Percentiles rank a stretch among this genome's conserved stretches.
phyloP scores from a whole-genome alignment of 1,140 invertebrate genomes.

The Bombyx mandarina region DNA sequence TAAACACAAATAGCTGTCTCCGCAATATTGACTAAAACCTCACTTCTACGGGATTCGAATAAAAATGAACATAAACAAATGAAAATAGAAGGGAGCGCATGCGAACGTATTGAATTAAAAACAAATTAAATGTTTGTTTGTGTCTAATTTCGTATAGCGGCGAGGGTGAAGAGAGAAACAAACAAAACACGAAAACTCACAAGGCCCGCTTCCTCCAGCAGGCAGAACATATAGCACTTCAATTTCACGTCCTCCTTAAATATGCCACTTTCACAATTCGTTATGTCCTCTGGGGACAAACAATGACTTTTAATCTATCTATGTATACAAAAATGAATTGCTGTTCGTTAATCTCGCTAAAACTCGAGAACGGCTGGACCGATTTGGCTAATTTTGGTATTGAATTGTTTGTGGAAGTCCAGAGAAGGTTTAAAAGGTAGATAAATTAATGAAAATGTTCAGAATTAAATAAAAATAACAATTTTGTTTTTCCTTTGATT shows the following conservation, averaged over 20 bases:
- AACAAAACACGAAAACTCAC: slow-evolving; percentile 52
- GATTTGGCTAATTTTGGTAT: too few relatives aligned
- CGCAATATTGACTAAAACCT: too few relatives aligned
- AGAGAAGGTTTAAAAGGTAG: too few relatives aligned
- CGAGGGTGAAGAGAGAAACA: slow-evolving; percentile 26
- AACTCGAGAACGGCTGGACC: too few relatives aligned
- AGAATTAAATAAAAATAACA: too few relatives aligned
- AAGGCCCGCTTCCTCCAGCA: slow-evolving; percentile 66
- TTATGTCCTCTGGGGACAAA: slow-evolving; percentile 65
- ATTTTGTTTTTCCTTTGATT: too few relatives aligned
- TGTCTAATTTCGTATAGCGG: slow-evolving; percentile 23
- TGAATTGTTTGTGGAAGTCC: too few relatives aligned
- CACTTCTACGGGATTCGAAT: neutral
- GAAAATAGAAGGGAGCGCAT: slow-evolving; percentile 11
- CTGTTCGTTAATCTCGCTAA: too few relatives aligned
- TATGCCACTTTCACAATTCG: slow-evolving; percentile 69
- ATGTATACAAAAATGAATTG: slow-evolving; percentile 5
- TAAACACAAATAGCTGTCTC: too few relatives aligned
- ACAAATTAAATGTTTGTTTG: slow-evolving; percentile 32
- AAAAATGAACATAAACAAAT: slow-evolving; percentile 3
- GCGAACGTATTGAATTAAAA: slow-evolving; percentile 31
- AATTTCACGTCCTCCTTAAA: slow-evolving; percentile 68
- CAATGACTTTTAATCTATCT: slow-evolving; percentile 45
- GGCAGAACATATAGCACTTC: slow-evolving; percentile 71
- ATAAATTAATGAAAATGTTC: too few relatives aligned